phyloP scores from a whole-genome alignment of 2,888 invertebrate genomes.

The Dynastes maya region DNA sequence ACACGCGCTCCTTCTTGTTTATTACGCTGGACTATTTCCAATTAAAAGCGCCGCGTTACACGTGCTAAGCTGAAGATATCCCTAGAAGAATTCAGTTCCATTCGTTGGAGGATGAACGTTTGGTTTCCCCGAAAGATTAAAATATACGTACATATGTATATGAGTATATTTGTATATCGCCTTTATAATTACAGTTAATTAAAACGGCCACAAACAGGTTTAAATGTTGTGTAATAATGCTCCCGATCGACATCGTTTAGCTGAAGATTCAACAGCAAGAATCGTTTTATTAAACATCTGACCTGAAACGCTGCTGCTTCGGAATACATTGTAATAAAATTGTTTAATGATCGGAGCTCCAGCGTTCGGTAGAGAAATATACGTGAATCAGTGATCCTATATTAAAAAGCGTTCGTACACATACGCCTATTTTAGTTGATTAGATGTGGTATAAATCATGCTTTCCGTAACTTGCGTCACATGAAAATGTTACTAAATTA shows the following conservation, averaged over 20 bases:
- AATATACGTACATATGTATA: neutral
- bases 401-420: neutral
- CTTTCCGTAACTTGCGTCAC: too few relatives aligned
- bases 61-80: neutral
- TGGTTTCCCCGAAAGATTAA: constrained; percentile 20
- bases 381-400: neutral
- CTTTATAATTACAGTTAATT: constrained; percentile 44
- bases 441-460: neutral
- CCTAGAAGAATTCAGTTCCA: neutral
- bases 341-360: constrained; percentile 8
- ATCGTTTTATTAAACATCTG: constrained; percentile 32
- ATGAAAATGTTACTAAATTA: too few relatives aligned
- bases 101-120: neutral
- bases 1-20: constrained; percentile 13
- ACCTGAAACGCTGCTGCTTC: neutral
- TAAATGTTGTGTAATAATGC: constrained; percentile 34
- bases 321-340: constrained; percentile 31
- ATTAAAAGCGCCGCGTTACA: constrained; percentile 2
- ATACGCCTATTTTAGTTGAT: too few relatives aligned
- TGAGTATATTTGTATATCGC: constrained; percentile 36
- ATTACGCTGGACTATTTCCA: constrained; percentile 8
- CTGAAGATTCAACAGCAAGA: constrained; percentile 22
- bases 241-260: constrained; percentile 22
- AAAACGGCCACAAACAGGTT: constrained; percentile 21
- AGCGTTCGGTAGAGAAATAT: constrained; percentile 10